phyloP scores from a whole-genome alignment of 2,113 vertebrate genomes.

The Apistogramma diplotaenia region DNA sequence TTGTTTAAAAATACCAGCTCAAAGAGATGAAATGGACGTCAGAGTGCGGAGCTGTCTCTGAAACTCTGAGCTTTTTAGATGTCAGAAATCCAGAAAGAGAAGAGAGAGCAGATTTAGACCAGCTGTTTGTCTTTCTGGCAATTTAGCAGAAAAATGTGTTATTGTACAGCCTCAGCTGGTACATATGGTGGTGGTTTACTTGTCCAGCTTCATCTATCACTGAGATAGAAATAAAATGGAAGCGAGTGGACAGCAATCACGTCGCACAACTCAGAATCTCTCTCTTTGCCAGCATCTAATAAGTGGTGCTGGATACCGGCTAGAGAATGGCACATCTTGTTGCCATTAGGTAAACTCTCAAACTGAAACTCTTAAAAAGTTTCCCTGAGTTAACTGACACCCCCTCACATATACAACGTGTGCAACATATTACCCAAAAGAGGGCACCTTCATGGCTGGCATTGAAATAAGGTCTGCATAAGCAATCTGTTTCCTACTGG shows the following conservation, averaged over 20 bases:
- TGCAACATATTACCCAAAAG: constrained; percentile 49
- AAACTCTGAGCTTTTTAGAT: constrained; percentile 48
- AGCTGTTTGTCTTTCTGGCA: constrained; percentile 61
- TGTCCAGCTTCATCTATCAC: constrained; percentile 40
- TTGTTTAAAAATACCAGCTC: constrained; percentile 4
- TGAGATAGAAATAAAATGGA: constrained; percentile 26
- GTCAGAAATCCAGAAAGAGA: constrained; percentile 27
- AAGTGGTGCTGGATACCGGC: neutral
- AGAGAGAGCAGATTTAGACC: constrained; percentile 50
- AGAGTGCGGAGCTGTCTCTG: constrained; percentile 24
- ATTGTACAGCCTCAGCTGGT: constrained; percentile 53
- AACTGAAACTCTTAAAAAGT: constrained; percentile 11
- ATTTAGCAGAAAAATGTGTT: constrained; percentile 63
- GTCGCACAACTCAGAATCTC: constrained; percentile 20
- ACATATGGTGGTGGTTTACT: constrained; percentile 41
- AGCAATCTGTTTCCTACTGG: constrained; percentile 70
- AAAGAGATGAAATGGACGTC: constrained; percentile 37
- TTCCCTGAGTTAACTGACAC: constrained; percentile 37
- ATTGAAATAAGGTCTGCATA: constrained; percentile 70
- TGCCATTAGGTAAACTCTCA: constrained; percentile 3
- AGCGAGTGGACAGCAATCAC: neutral
- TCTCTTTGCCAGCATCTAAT: neutral
- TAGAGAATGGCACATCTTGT: neutral
- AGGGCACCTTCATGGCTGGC: constrained; percentile 74
- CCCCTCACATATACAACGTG: neutral